Evolutionary conservation across 1,140 invertebrate genomes (phyloP), one percentile per base, ranked within the genome.

Genomic region (Daktulosphaira vitifoliae): DNA sequence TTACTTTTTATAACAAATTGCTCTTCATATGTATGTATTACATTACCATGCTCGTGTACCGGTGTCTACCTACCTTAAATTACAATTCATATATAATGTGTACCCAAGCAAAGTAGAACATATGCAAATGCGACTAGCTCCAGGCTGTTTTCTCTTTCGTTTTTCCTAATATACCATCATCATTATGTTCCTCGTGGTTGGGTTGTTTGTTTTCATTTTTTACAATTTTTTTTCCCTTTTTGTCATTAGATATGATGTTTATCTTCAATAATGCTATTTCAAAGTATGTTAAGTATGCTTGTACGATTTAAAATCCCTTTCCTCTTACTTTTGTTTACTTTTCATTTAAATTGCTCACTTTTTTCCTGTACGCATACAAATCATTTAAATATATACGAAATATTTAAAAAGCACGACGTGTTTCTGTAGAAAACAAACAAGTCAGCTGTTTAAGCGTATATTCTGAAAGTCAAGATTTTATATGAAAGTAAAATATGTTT

Each of bases 1-100:
- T 62, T 62, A 62, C 56, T 62, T 62, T 62, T 62, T 39, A 62
- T 62, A 62, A 62, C 56, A 62, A 62, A 62, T 62, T 62, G 56
- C 56, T 39, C 56, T 62, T 16, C 25, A 46, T 25, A 11, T 33
- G 29, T 33, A 11, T 33, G 29, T 33, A 33, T 33, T 33, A 33
- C 11, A 33, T 33, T 33, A 11, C 11, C 29, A 33, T 33, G 29
- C 11, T 5, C 29, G 29, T 33, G 11, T 11, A 33, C 29, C 29
- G 29, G 29, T 33, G 29, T 5, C 29, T 5, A 11, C 11, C 11
- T 16, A 48, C 56, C 26, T 33, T 48, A 48, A 46, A 62, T 62
- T 62, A 62, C 42, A 62, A 48, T n/a, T 20, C 25, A 56, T 22
- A 62, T 23, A 44, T 44, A 33, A 33, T 33, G 29, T 33, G 29